Conservation (phyloP, 2,888 invertebrate genomes). For the Papilio protenor region DNA sequence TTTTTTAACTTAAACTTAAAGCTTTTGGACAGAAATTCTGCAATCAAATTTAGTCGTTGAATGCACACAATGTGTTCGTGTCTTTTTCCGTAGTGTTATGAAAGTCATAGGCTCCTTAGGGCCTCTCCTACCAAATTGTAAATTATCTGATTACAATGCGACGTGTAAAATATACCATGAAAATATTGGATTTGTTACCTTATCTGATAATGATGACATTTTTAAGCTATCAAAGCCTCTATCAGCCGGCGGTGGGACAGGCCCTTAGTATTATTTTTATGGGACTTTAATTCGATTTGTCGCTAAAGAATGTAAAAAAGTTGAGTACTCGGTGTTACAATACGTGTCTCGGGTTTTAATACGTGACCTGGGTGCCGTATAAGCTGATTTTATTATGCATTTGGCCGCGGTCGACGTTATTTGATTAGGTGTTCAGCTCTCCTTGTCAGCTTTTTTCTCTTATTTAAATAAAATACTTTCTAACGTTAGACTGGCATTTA, state of each 20-base stretch:
- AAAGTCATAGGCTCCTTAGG: not conserved
- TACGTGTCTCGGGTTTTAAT: conserved; percentile 35
- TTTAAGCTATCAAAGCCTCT: too few relatives aligned
- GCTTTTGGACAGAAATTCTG: not conserved
- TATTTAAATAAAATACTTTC: conserved; percentile 22
- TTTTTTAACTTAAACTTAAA: not conserved
- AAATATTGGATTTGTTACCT: too few relatives aligned
- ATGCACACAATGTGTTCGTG: not conserved
- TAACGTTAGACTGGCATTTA: not conserved
- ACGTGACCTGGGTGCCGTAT: conserved; percentile 34
- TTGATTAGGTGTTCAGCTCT: conserved; percentile 33
- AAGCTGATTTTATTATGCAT: conserved; percentile 41
- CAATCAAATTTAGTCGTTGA: conserved; percentile 1
- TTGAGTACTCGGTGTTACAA: conserved; percentile 28
- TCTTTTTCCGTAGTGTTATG: not conserved
- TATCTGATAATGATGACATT: too few relatives aligned
- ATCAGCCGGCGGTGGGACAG: too few relatives aligned
- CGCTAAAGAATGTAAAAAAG: conserved; percentile 14
- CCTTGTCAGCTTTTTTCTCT: conserved; percentile 20
- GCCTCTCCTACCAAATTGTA: not conserved
- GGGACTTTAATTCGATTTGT: not conserved
- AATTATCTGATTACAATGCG: too few relatives aligned
- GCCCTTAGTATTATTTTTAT: not conserved
- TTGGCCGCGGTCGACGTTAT: conserved; percentile 23
- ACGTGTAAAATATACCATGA: too few relatives aligned